Conservation (phyloP, 2,797 vertebrate genomes). For the Rhinoraja longicauda region DNA sequence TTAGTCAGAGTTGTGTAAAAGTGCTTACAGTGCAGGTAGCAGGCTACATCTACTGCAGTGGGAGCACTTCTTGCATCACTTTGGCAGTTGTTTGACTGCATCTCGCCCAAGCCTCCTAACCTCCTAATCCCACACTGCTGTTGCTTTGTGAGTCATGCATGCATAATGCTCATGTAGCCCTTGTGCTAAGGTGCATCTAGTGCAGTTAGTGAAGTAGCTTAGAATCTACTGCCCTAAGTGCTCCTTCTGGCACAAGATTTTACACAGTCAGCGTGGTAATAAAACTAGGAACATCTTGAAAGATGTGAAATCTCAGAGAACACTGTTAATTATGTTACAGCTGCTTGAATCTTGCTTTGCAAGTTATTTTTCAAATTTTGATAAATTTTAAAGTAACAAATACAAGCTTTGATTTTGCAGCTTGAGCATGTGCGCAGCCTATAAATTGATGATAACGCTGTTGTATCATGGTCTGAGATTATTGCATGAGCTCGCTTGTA, state of each 20-base stretch:
- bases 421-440: not conserved
- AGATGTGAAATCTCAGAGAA: not conserved
- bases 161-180: slow-evolving; percentile 41
- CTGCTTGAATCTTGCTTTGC: not conserved
- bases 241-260: slow-evolving; percentile 91
- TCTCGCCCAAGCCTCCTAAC: not conserved
- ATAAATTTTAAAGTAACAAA: not conserved
- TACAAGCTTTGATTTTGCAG: not conserved
- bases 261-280: slow-evolving; percentile 41
- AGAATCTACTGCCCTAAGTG: slow-evolving; percentile 98
- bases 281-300: not conserved
- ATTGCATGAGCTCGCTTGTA: not conserved
- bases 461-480: not conserved
- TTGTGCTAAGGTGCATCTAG: slow-evolving; percentile 99
- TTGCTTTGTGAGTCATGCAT: slow-evolving; percentile 12
- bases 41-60: slow-evolving; percentile 61
- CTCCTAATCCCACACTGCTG: not conserved
- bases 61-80: slow-evolving; percentile 66
- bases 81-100: slow-evolving; percentile 44
- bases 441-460: not conserved
- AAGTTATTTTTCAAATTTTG: not conserved
- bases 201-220: slow-evolving; percentile 92
- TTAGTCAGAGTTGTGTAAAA: slow-evolving; percentile 65
- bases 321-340: not conserved
- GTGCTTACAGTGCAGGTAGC: slow-evolving; percentile 79